Conservation (phyloP, 2,113 vertebrate genomes). For the Aix galericulata region DNA sequence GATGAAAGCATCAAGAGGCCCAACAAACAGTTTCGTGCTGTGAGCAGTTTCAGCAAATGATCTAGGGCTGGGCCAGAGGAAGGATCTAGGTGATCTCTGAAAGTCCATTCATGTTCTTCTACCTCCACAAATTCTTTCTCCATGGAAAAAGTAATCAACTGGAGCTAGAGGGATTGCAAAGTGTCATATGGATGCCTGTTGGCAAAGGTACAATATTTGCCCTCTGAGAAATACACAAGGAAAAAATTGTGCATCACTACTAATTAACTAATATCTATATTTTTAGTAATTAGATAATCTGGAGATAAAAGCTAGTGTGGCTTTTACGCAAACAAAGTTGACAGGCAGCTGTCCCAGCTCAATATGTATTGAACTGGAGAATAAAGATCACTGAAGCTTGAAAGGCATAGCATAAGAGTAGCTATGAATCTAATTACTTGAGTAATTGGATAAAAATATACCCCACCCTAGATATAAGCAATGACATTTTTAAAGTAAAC, state of each 20-base stretch:
- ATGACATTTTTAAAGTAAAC: background rate
- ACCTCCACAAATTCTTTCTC: background rate
- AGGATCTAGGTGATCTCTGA: background rate
- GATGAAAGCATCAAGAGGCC: background rate
- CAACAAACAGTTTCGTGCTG: background rate
- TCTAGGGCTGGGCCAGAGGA: background rate
- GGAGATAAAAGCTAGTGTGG: background rate
- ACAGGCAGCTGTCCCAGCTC: conserved; percentile 46
- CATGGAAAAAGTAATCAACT: background rate
- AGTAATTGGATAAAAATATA: conserved; percentile 24
- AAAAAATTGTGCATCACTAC: background rate
- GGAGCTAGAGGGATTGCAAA: background rate
- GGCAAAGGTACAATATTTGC: background rate
- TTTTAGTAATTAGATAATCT: background rate
- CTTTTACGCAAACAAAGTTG: conserved; percentile 1
- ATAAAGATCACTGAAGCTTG: conserved; percentile 41
- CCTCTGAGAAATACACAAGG: background rate
- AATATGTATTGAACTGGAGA: conserved; percentile 47
- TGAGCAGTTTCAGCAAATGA: background rate
- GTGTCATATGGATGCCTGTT: background rate
- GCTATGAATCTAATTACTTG: conserved; percentile 44
- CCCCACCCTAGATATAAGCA: background rate
- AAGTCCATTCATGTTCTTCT: background rate
- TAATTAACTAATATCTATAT: background rate
- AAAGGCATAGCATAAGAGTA: background rate